A percentile compares a stretch with the other conserved stretches of the same genome.
phyloP scores from a whole-genome alignment of 2,113 vertebrate genomes.

The Scomber japonicus region DNA sequence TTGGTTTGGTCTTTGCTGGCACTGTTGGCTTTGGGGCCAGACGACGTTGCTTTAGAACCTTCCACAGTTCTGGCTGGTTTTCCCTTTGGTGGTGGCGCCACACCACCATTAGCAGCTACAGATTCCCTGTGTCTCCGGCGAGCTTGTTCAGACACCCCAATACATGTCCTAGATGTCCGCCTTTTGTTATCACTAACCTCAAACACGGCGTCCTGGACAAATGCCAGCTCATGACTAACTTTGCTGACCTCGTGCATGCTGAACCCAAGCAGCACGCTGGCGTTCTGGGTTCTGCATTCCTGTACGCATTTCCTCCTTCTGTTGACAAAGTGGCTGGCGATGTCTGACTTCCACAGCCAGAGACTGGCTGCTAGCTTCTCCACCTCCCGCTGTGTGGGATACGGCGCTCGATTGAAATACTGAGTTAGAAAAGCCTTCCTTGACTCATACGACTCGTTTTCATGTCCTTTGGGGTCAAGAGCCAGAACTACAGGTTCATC shows the following conservation, averaged over 20 bases:
- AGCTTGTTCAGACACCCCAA: constrained; percentile 82
- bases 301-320: constrained; percentile 92
- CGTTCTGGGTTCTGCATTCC: constrained; percentile 90
- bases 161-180: constrained; percentile 88
- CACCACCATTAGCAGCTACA: constrained; percentile 60
- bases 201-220: constrained; percentile 85
- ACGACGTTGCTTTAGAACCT: constrained; percentile 18
- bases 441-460: constrained; percentile 94
- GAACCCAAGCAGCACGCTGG: constrained; percentile 93
- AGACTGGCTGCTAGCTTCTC: constrained; percentile 94
- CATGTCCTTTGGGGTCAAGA: constrained; percentile 94
- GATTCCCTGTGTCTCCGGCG: constrained; percentile 61
- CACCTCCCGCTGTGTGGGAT: constrained; percentile 92
- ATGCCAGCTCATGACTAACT: constrained; percentile 91
- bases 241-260: constrained; percentile 93
- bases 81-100: constrained; percentile 17
- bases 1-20: constrained; percentile 73
- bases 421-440: constrained; percentile 95
- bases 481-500: constrained; percentile 94
- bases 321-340: constrained; percentile 94
- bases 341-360: constrained; percentile 98
- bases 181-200: constrained; percentile 80
- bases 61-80: constrained; percentile 2
- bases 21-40: constrained; percentile 51
- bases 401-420: constrained; percentile 94